These are phyloP conservation scores for Apteryx mantelli DNA, from an alignment of 2,113 vertebrate species.

Conservation along the genomic window DNA sequence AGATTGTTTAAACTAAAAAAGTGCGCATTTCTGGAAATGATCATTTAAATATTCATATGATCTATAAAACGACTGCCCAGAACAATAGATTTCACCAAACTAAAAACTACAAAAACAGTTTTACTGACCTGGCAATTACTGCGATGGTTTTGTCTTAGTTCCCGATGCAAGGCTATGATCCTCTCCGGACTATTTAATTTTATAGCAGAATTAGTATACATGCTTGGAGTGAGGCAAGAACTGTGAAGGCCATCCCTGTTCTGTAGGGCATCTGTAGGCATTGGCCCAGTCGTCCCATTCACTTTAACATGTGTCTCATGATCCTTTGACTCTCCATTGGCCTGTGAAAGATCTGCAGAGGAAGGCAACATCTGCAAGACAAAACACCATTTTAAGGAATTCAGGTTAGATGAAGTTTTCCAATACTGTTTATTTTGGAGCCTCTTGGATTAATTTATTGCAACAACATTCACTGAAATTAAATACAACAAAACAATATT, in stretches of 20 bases:
- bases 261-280: neutral
- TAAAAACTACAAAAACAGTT: neutral
- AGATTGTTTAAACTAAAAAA: neutral
- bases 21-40: neutral
- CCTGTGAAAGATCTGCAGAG: neutral
- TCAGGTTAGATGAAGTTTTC: neutral
- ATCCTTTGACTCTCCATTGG: neutral
- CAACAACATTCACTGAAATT: neutral
- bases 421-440: neutral
- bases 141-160: slow-evolving; percentile 67
- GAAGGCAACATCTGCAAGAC: slow-evolving; percentile 18
- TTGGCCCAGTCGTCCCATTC: neutral
- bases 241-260: neutral
- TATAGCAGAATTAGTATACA: neutral
- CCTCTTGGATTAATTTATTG: neutral
- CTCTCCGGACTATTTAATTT: slow-evolving; percentile 70
- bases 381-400: neutral
- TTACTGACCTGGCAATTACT: slow-evolving; percentile 69
- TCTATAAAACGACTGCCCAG: neutral
- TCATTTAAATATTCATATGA: slow-evolving; percentile 2
- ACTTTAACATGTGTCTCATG: neutral
- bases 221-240: neutral
- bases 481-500: neutral
- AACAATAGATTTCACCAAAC: neutral
- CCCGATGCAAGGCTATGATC: slow-evolving; percentile 70